A percentile compares a stretch with the other conserved stretches of the same genome.
Evolutionary conservation across 2,888 invertebrate genomes (phyloP).

Genomic region (Lobophora halterata): DNA sequence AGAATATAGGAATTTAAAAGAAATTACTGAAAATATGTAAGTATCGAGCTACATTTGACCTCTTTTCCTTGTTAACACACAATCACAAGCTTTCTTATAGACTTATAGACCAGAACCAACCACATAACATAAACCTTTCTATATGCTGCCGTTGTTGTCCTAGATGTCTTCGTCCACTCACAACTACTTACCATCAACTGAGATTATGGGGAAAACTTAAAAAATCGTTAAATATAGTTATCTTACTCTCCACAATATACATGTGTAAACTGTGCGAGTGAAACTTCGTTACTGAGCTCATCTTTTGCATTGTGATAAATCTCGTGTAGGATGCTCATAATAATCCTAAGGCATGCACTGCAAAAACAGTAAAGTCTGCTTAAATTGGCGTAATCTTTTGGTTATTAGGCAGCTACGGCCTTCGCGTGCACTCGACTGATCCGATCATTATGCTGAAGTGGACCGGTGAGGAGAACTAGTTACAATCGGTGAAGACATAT

Average conservation of each 20-base stretch:
- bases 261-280: constrained; percentile 4
- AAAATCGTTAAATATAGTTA: no score
- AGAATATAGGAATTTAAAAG: no score
- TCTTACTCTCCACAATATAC: not conserved
- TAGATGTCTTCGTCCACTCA: no score
- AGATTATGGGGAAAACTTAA: not conserved
- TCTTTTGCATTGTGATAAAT: constrained; percentile 13
- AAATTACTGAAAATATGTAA: no score
- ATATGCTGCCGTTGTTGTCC: no score
- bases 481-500: constrained; percentile 5
- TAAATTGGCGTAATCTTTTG: constrained; percentile 20
- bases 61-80: no score
- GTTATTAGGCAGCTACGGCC: constrained; percentile 17
- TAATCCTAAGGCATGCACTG: constrained; percentile 14
- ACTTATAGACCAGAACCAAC: no score
- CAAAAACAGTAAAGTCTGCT: constrained; percentile 14
- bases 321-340: constrained; percentile 27
- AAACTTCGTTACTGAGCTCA: constrained; percentile 6
- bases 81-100: no score
- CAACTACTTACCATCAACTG: not conserved
- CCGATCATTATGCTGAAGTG: not conserved
- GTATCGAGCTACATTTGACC: no score
- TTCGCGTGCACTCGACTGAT: constrained; percentile 25
- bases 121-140: no score
- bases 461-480: constrained; percentile 2